phyloP scores from a whole-genome alignment of 2,797 vertebrate genomes.

The Pantherophis alleghaniensis region DNA sequence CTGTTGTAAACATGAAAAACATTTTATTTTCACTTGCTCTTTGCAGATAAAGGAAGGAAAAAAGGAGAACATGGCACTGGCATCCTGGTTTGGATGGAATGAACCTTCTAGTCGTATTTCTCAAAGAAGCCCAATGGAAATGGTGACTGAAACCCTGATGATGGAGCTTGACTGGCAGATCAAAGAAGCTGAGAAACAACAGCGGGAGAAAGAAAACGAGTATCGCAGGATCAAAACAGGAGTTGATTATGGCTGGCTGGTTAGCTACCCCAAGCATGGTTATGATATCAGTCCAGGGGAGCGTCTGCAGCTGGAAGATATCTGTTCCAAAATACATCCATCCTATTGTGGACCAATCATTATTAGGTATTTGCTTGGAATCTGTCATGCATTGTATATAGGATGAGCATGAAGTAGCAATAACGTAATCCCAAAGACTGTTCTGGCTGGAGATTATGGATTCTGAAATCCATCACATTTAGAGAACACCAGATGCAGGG shows the following conservation, averaged over 20 bases:
- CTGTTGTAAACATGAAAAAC: neutral
- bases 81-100: constrained; percentile 89
- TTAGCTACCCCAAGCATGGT: constrained; percentile 77
- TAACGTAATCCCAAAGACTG: no score
- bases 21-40: neutral
- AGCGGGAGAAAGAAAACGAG: constrained; percentile 80
- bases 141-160: constrained; percentile 94
- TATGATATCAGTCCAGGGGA: constrained; percentile 86
- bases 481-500: neutral
- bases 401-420: neutral
- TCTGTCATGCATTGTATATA: neutral
- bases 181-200: constrained; percentile 87
- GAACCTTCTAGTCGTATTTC: constrained; percentile 77
- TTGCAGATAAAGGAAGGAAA: constrained; percentile 9
- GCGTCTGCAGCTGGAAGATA: constrained; percentile 86
- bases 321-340: constrained; percentile 88
- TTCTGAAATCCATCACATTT: neutral
- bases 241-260: constrained; percentile 96
- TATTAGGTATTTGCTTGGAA: constrained; percentile 77
- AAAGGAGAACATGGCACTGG: constrained; percentile 71
- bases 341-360: constrained; percentile 89
- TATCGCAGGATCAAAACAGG: constrained; percentile 84
- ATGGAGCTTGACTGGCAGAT: constrained; percentile 93
- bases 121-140: constrained; percentile 79
- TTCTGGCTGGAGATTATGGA: neutral